Conservation (phyloP, 2,113 vertebrate species). For the Pygoscelis antarcticus region DNA sequence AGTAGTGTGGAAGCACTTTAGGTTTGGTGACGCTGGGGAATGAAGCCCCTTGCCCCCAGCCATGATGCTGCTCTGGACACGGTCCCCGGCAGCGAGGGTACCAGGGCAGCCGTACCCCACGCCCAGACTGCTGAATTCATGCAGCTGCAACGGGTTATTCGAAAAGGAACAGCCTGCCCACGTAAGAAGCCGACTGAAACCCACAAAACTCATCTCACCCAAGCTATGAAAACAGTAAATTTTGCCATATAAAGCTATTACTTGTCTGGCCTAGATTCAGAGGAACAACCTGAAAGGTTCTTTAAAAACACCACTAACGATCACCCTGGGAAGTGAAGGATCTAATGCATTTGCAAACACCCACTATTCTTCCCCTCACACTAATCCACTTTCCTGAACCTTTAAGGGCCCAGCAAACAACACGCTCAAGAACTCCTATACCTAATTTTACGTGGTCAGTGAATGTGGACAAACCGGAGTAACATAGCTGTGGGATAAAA, state of each 20-base stretch:
- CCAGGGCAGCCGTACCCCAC: not conserved
- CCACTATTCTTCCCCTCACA: not conserved
- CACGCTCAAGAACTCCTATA: not conserved
- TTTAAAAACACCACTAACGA: not conserved
- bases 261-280: not conserved
- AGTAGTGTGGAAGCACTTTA: not conserved
- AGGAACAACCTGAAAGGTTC: not conserved
- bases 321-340: not conserved
- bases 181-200: not conserved
- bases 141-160: not conserved
- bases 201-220: not conserved
- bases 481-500: not conserved
- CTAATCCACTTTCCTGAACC: not conserved
- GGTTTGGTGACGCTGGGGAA: not conserved
- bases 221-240: not conserved
- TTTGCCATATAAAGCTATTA: not conserved
- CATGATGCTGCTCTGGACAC: not conserved
- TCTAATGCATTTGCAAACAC: not conserved
- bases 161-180: not conserved
- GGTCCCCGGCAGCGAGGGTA: fast-evolving
- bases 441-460: not conserved
- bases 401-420: not conserved
- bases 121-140: too few species aligned
- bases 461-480: not conserved
- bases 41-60: not conserved